A percentile compares a stretch with the other conserved stretches of the same genome.
Evolutionary conservation across 2,113 vertebrate species (phyloP).

Genomic region (Dolichallabes microphthalmus): DNA sequence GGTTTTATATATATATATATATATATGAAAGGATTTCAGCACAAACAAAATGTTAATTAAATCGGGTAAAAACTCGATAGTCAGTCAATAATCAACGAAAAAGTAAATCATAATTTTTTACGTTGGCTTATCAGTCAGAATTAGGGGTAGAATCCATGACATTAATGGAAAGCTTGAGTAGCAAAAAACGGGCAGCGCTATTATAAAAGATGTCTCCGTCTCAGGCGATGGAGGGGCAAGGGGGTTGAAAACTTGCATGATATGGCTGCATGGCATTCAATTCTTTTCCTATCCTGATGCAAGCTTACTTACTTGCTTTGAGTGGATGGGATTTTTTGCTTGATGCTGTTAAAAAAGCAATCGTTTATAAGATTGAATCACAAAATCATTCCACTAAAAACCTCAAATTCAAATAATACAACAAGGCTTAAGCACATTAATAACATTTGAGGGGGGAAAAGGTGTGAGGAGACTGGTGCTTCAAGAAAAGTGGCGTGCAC

Average conservation of each 20-base stretch:
- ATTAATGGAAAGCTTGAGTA: constrained; percentile 3
- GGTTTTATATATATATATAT: background rate
- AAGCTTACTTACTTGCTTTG: constrained; percentile 95
- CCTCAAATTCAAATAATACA: constrained; percentile 42
- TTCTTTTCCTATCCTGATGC: constrained; percentile 69
- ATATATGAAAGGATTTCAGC: constrained; percentile 13
- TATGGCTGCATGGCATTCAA: constrained; percentile 78
- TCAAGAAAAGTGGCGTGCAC: constrained; percentile 4
- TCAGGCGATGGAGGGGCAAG: constrained; percentile 57
- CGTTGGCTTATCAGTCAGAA: background rate
- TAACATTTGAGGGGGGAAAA: background rate
- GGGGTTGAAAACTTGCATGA: constrained; percentile 82
- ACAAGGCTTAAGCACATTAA: background rate
- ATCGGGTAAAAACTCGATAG: background rate
- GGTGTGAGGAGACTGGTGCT: constrained; percentile 4
- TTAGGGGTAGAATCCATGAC: background rate
- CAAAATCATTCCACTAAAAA: constrained; percentile 79
- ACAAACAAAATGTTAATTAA: constrained; percentile 28
- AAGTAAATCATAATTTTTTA: background rate
- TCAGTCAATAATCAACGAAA: constrained; percentile 19
- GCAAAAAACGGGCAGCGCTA: constrained; percentile 10
- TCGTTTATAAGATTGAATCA: constrained; percentile 88
- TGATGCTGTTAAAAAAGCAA: constrained; percentile 96
- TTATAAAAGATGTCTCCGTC: constrained; percentile 4
- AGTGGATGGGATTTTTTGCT: constrained; percentile 95